Conservation (phyloP, 1,140 invertebrate species). For the Pseudoatta argentina region DNA sequence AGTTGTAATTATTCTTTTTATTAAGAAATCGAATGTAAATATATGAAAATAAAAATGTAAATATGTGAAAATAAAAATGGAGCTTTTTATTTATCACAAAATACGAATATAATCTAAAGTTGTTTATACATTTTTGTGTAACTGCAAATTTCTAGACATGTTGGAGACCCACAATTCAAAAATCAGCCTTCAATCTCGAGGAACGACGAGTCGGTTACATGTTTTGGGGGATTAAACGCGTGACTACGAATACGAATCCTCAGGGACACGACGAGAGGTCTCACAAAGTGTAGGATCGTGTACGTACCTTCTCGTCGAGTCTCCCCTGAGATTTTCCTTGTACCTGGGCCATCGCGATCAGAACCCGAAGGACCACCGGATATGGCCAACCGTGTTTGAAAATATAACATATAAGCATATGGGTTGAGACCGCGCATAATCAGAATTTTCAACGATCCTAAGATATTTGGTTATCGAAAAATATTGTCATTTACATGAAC, state of each 20-base stretch:
- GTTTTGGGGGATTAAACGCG: slow-evolving; percentile 81
- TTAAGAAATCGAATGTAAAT: neutral
- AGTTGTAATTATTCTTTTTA: neutral
- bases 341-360: slow-evolving; percentile 76
- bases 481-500: neutral
- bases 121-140: neutral
- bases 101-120: neutral
- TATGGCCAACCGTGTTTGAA: slow-evolving; percentile 42
- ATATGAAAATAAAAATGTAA: neutral
- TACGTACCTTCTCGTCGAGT: slow-evolving; percentile 73
- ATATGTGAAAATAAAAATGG: neutral
- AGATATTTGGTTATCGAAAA: neutral
- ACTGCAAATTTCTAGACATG: neutral
- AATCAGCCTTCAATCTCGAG: slow-evolving; percentile 13
- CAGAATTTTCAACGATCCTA: slow-evolving; percentile 26
- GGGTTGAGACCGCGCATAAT: slow-evolving; percentile 28
- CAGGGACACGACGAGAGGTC: slow-evolving; percentile 77
- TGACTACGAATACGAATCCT: slow-evolving; percentile 84
- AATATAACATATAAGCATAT: neutral
- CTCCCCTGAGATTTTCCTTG: slow-evolving; percentile 78
- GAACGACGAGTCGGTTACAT: slow-evolving; percentile 70
- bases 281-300: slow-evolving; percentile 83
- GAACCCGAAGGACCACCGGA: slow-evolving; percentile 61
- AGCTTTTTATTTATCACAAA: neutral
- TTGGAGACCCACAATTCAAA: neutral